A percentile compares a stretch with the other conserved stretches of the same genome.
Conservation (phyloP, 2,113 vertebrate genomes). For the Calidris pugnax region DNA sequence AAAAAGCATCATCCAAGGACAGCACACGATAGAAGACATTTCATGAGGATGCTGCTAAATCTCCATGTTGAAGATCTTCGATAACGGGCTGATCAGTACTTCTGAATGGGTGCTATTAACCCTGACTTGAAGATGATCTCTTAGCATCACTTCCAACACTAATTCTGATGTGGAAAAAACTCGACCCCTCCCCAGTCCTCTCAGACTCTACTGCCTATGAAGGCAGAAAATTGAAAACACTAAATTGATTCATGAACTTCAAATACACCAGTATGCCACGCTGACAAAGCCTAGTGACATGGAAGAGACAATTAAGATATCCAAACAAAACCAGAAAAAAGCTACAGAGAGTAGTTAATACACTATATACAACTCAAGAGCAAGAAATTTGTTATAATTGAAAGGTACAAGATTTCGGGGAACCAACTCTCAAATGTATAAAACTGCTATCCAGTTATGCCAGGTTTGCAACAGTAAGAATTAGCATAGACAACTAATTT, state of each 20-base stretch:
- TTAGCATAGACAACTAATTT: background rate
- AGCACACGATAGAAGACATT: background rate
- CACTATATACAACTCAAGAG: background rate
- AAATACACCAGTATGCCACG: background rate
- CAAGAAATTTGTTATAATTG: background rate
- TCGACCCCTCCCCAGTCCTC: background rate
- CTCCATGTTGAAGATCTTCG: background rate
- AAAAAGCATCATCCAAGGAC: background rate
- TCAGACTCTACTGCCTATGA: background rate
- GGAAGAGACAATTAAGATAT: background rate
- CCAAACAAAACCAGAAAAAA: background rate
- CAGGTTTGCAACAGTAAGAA: background rate
- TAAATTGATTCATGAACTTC: background rate
- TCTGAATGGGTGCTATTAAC: background rate
- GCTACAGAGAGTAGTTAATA: background rate
- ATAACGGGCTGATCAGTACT: background rate
- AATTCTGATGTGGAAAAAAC: background rate
- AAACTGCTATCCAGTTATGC: background rate
- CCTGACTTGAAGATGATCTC: background rate
- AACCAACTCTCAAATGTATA: background rate
- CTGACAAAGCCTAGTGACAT: background rate
- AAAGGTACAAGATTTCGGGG: background rate
- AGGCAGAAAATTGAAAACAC: background rate
- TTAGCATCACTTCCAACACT: background rate
- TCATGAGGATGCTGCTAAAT: background rate